Percentiles rank a stretch among this genome's conserved stretches.
phyloP scores from a whole-genome alignment of 1,140 invertebrate species.

The Nasonia giraulti region DNA sequence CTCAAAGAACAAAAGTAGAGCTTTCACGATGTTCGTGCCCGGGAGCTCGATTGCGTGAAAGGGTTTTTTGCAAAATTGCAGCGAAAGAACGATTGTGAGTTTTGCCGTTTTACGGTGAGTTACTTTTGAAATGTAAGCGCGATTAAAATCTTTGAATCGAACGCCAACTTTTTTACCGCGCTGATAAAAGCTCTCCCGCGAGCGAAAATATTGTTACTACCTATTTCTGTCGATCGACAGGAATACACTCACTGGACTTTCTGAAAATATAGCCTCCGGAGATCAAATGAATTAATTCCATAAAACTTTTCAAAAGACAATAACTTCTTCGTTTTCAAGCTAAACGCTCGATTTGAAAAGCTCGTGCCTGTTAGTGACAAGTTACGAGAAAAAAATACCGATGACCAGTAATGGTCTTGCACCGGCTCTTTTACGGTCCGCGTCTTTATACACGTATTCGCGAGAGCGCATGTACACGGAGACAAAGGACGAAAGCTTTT shows the following conservation, averaged over 20 bases:
- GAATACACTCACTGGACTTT: not conserved
- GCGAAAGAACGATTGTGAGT: too few relatives aligned
- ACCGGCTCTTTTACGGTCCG: conserved; percentile 10
- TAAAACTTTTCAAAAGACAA: not conserved
- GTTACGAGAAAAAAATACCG: not conserved
- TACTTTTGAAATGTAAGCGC: too few relatives aligned
- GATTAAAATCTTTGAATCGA: too few relatives aligned
- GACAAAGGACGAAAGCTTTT: conserved; percentile 37
- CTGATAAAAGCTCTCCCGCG: too few relatives aligned
- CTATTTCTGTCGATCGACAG: too few relatives aligned
- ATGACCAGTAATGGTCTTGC: not conserved
- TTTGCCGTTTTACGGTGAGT: too few relatives aligned
- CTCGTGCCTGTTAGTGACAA: too few relatives aligned
- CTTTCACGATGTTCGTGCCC: not conserved
- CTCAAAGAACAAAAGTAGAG: not conserved
- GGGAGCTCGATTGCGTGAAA: not conserved
- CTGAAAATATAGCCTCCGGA: too few relatives aligned
- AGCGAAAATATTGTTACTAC: too few relatives aligned
- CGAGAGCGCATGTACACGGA: not conserved
- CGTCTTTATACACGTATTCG: conserved; percentile 23
- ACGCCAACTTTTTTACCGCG: too few relatives aligned
- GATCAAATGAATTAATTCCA: too few relatives aligned
- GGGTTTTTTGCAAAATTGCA: too few relatives aligned
- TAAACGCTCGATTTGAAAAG: not conserved
- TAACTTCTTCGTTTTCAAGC: not conserved